Evolutionary conservation across 2,113 vertebrate genomes (phyloP), one percentile per base, ranked within the genome.

Genomic region (Eclectus roratus): DNA sequence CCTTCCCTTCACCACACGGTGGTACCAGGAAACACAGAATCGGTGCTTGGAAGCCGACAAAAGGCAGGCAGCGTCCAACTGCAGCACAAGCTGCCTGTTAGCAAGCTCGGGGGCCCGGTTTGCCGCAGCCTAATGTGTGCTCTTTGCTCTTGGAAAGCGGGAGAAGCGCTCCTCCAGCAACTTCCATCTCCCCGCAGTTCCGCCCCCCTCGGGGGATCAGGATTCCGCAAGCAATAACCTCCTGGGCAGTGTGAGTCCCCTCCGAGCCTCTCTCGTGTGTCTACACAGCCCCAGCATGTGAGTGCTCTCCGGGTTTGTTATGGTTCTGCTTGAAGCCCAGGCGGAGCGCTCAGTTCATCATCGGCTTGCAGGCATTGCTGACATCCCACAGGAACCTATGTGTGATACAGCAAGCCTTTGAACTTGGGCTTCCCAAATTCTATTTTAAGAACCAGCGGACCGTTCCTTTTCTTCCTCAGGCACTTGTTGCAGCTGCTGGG

Each of bases 81-180:
- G 20, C 72, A 21, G 80, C 72, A 2, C 31, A 11, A 14, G 28
- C 29, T 33, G 41, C 80, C 35, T 9, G 41, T n/a, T 5, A 7
- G 28, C 33, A 3, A 31, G 7, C 20, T 6, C 6, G 41, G 47
- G 7, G 72, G 64, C 41, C 44, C 7, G 53, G 19, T 19, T 31
- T 28, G 2, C 2, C n/a, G 0, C 61, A 0, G 33, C 0, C 73
- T 2, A 0, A 8, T 0, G 28, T 0, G 31, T 2, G 27, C 4
- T 3, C 0, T 3, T 60, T 8, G 37, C 41, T 44, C 47, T 47
- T 2, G 2, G 53, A 8, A 10, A 56, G 71, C 2, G 3, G 33
- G 13, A 69, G 24, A 20, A 61, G 44, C 1, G 1, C 66, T 82
- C 19, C 31, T 61, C 10, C 61, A 9, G 60, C 60, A 14, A 0